phyloP scores from a whole-genome alignment of 2,797 vertebrate species.

The Momotus momota region DNA sequence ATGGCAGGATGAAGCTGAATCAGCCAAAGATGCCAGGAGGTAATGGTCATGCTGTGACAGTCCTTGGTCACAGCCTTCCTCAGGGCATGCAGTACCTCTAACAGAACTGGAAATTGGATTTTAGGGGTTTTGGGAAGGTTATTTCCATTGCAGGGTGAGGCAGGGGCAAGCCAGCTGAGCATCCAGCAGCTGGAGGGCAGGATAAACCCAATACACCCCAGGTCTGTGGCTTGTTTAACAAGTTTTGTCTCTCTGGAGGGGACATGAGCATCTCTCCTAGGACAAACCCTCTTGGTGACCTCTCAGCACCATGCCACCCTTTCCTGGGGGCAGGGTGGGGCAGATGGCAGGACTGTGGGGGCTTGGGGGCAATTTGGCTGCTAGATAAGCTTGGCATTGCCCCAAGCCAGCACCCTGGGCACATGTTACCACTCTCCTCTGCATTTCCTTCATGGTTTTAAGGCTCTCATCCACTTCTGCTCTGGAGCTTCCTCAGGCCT shows the following conservation, averaged over 20 bases:
- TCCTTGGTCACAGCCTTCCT: neutral
- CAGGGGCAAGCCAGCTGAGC: neutral
- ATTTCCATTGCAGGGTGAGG: neutral
- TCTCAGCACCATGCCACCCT: neutral
- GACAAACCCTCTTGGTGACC: neutral
- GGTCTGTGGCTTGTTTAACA: neutral
- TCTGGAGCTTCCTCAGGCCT: neutral
- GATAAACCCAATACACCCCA: rapidly evolving
- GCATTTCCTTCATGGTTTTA: neutral
- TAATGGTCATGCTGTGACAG: neutral
- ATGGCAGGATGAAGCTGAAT: neutral
- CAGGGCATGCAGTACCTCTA: rapidly evolving
- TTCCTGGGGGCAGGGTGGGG: neutral
- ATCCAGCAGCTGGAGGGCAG: neutral
- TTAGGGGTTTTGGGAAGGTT: neutral
- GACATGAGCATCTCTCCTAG: neutral
- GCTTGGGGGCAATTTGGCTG: neutral
- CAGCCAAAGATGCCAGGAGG: neutral
- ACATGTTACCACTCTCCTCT: neutral
- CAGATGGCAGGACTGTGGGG: neutral
- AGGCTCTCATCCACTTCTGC: neutral
- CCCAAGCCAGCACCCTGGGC: neutral
- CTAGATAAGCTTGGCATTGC: neutral
- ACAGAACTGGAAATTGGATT: neutral
- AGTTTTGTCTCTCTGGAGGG: neutral